Percentiles rank a stretch among this genome's conserved stretches.
Conservation (phyloP, 2,113 vertebrate species). For the Australoheros scitulus region DNA sequence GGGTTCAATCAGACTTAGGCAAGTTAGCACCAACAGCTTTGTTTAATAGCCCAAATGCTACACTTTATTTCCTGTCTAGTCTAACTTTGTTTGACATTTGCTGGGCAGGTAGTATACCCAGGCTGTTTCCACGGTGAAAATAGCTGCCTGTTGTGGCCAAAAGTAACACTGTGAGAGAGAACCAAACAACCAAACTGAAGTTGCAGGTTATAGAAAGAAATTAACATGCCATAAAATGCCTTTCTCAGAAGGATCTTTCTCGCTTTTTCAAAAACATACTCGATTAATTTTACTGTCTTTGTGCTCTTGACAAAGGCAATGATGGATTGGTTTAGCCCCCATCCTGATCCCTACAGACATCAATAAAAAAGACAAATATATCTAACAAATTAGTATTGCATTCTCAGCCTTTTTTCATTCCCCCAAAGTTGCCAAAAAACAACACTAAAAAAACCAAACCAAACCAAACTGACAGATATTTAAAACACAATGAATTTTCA, state of each 20-base stretch:
- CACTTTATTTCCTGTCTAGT: neutral
- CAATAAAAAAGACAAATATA: neutral
- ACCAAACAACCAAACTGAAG: neutral
- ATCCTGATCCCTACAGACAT: neutral
- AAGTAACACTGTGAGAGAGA: neutral
- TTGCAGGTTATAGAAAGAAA: neutral
- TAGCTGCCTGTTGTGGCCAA: neutral
- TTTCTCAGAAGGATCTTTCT: neutral
- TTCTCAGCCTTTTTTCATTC: neutral
- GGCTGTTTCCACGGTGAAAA: neutral
- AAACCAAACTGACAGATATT: neutral
- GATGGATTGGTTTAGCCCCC: too few species aligned
- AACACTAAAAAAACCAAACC: neutral
- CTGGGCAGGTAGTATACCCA: fast-evolving
- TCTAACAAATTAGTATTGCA: neutral
- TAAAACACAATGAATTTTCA: neutral
- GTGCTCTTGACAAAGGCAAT: neutral
- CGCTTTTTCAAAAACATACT: neutral
- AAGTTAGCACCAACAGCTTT: neutral
- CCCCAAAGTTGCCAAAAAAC: too few species aligned
- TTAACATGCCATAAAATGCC: neutral
- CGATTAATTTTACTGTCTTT: neutral
- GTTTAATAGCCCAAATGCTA: neutral
- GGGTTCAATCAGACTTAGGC: neutral
- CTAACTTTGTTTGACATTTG: neutral